phyloP scores from a whole-genome alignment of 2,113 vertebrate species.

The Orientallactaga bullata region DNA sequence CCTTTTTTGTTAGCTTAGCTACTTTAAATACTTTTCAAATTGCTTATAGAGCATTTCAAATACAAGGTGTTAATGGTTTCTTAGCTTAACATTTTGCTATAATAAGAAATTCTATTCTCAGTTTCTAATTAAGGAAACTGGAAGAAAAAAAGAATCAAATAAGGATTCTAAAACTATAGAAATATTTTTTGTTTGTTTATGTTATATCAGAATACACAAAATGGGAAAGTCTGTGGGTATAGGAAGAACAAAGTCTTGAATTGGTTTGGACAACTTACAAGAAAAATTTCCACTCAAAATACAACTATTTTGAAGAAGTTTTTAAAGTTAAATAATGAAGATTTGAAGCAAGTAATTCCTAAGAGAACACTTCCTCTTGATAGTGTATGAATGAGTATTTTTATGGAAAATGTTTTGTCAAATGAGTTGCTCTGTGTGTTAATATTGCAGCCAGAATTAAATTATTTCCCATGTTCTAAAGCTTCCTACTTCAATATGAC shows the following conservation, averaged over 20 bases:
- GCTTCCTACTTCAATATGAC: conserved; percentile 77
- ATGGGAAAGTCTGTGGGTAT: background rate
- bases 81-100: background rate
- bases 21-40: background rate
- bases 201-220: background rate
- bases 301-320: conserved; percentile 60
- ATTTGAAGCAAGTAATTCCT: conserved; percentile 77
- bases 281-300: conserved; percentile 37
- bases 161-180: background rate
- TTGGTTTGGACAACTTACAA: background rate
- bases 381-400: conserved; percentile 64
- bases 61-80: background rate
- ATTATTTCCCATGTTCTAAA: conserved; percentile 65
- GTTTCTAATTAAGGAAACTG: background rate
- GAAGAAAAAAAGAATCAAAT: background rate
- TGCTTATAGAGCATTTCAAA: background rate
- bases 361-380: conserved; percentile 72
- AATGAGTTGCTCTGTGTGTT: conserved; percentile 70
- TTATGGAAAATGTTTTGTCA: conserved; percentile 67
- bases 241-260: background rate
- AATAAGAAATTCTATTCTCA: background rate
- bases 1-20: background rate
- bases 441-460: conserved; percentile 80
- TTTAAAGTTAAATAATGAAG: conserved; percentile 71
- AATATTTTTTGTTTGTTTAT: background rate